Evolutionary conservation across 2,888 invertebrate genomes (phyloP), one percentile per base, ranked within the genome.

Genomic region (Rhabditoides inermis): DNA sequence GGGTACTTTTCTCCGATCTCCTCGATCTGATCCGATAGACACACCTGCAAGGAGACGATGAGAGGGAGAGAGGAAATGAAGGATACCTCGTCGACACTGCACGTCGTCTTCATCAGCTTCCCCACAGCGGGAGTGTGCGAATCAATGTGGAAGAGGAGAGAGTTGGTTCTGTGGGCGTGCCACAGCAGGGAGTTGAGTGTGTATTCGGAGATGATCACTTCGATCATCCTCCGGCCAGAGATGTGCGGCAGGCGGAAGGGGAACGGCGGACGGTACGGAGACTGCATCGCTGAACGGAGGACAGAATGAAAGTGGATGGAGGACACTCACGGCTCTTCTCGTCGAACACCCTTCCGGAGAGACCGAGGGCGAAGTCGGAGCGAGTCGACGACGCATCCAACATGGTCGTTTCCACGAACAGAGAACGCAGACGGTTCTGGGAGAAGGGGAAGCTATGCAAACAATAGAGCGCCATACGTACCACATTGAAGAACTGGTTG

Each of bases 101-200:
- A 67, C 1, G 63, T 57, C 12, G 67, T 67, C 45, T 67, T 65
- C 44, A 67, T 49, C 1, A 65, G 54, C 25, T 30, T 52, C n/a
- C 64, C 67, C 23, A 67, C 51, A 22, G 61, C 62, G 0, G 64
- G 67, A 35, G 67, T 67, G 32, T 56, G 55, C 2, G 63, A 63
- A 40, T 67, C 61, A 7, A 67, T 55, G 49, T 67, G 67, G 58
- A 67, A 67, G n/a, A 67, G 55, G 7, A 67, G 36, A 5, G 67
- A 64, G 40, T 67, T 67, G 2, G 67, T 65, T 42, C 66, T 65
- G 53, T 67, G 67, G 10, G 64, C 67, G 26, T 65, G 67, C 48
- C 54, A 65, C 2, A 67, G 50, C 4, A 67, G 45, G 45, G 58
- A 60, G 48, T 67, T 67, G 26, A 65, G 36, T 0, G 67, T 61